A percentile compares a stretch with the other conserved stretches of the same genome.
These are phyloP conservation scores for Sparidentex hasta DNA, from an alignment of 2,797 vertebrate species.

Conservation along the genomic window DNA sequence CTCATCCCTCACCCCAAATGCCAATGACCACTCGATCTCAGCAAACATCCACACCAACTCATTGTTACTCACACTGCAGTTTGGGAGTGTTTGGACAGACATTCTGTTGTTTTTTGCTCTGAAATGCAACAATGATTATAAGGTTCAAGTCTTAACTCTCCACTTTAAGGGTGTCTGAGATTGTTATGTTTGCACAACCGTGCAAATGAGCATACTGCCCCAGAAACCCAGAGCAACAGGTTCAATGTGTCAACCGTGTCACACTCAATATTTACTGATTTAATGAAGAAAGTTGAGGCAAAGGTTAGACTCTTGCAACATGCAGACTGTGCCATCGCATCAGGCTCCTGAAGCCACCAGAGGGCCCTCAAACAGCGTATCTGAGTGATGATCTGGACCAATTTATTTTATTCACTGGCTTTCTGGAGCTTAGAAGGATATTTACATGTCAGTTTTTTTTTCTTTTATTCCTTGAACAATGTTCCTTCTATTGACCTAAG, in stretches of 20 bases:
- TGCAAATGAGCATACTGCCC: neutral
- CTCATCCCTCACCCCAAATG: neutral
- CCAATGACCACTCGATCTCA: neutral
- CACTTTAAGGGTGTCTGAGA: neutral
- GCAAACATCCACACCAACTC: neutral
- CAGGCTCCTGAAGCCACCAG: too few relatives aligned
- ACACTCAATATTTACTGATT: neutral
- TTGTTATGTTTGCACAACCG: neutral
- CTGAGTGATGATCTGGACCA: too few relatives aligned
- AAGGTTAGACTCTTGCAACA: too few relatives aligned
- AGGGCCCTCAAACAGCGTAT: too few relatives aligned
- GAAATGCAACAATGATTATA: neutral
- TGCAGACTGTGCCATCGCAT: too few relatives aligned
- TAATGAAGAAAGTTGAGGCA: neutral
- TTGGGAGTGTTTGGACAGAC: neutral
- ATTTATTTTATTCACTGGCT: too few relatives aligned
- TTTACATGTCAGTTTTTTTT: neutral
- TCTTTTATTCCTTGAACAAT: too few relatives aligned
- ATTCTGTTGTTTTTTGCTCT: neutral
- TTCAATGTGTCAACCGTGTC: neutral
- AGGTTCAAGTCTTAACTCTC: neutral
- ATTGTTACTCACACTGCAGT: neutral
- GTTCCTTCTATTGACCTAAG: too few relatives aligned
- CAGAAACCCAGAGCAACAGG: too few relatives aligned
- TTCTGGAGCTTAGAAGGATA: too few relatives aligned